These are phyloP conservation scores for Porites lobata DNA, from an alignment of 92 coral and sea anemone species.

Conservation along the genomic window DNA sequence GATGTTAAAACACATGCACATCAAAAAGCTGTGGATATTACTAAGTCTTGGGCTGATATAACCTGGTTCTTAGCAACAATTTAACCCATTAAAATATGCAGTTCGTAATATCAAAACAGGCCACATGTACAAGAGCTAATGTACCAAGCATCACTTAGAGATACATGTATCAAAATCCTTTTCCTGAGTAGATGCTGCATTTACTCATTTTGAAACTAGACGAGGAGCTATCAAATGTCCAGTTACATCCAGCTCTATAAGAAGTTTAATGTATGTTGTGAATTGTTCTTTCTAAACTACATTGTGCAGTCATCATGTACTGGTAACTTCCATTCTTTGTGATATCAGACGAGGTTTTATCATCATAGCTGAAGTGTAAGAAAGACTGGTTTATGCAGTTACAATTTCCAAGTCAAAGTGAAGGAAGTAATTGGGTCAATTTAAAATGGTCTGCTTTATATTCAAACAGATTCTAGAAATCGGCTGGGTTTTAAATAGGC, in stretches of 20 bases:
- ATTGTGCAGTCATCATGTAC: no score
- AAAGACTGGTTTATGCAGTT: no score
- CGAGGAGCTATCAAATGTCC: conserved; percentile 9
- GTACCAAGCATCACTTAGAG: background rate
- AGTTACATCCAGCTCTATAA: conserved; percentile 29
- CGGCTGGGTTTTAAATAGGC: no score
- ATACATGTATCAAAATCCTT: background rate
- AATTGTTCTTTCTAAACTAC: background rate
- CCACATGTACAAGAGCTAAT: background rate
- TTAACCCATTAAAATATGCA: conserved; percentile 36
- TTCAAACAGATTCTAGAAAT: no score
- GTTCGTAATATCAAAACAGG: background rate
- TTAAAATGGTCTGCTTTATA: no score
- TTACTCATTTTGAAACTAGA: background rate
- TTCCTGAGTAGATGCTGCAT: background rate
- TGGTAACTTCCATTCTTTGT: no score
- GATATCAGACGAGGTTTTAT: no score
- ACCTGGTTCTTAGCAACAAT: conserved; percentile 43
- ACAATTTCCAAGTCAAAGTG: no score
- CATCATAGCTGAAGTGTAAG: no score
- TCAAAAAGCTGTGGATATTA: background rate
- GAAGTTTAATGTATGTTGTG: conserved; percentile 28
- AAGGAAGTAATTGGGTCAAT: no score
- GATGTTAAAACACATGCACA: no score
- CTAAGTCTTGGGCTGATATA: background rate